Evolutionary conservation across 1,140 invertebrate species (phyloP).

Genomic region (Onthophagus taurus): DNA sequence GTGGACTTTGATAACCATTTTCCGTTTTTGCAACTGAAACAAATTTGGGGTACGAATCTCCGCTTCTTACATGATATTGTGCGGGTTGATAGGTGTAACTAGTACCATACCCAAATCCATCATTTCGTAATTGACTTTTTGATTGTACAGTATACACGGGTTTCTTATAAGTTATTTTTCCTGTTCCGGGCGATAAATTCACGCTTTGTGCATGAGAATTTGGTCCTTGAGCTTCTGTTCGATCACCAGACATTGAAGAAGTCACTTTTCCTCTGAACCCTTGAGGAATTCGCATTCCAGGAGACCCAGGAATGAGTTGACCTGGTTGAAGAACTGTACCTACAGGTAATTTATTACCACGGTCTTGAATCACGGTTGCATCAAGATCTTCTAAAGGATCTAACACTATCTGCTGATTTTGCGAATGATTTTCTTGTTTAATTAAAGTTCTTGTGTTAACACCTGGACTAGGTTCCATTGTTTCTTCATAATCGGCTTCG

Average conservation of each 20-base stretch:
- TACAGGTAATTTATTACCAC: constrained; percentile 33
- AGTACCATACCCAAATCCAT: constrained; percentile 25
- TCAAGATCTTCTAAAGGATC: constrained; percentile 43
- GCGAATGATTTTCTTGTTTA: constrained; percentile 21
- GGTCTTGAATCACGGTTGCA: constrained; percentile 42
- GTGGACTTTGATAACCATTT: constrained; percentile 51
- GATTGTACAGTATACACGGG: constrained; percentile 36
- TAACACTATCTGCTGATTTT: constrained; percentile 44
- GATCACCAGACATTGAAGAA: constrained; percentile 47
- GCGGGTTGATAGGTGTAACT: constrained; percentile 26
- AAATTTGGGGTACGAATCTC: constrained; percentile 43
- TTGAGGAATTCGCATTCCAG: constrained; percentile 53
- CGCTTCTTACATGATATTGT: constrained; percentile 26
- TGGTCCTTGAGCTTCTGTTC: constrained; percentile 46
- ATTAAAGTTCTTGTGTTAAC: constrained; percentile 18
- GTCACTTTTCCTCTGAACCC: constrained; percentile 57
- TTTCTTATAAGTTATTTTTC: constrained; percentile 41
- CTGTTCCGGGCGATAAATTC: constrained; percentile 44
- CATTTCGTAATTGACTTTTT: constrained; percentile 27
- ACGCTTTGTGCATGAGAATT: constrained; percentile 57
- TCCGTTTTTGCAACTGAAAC: constrained; percentile 68
- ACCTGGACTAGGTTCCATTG: constrained; percentile 12
- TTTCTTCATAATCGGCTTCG: constrained; percentile 37
- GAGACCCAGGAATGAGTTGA: constrained; percentile 48
- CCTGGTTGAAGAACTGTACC: constrained; percentile 51